Evolutionary conservation across 2,888 invertebrate genomes (phyloP).

Genomic region (Platerodrilus igneus): DNA sequence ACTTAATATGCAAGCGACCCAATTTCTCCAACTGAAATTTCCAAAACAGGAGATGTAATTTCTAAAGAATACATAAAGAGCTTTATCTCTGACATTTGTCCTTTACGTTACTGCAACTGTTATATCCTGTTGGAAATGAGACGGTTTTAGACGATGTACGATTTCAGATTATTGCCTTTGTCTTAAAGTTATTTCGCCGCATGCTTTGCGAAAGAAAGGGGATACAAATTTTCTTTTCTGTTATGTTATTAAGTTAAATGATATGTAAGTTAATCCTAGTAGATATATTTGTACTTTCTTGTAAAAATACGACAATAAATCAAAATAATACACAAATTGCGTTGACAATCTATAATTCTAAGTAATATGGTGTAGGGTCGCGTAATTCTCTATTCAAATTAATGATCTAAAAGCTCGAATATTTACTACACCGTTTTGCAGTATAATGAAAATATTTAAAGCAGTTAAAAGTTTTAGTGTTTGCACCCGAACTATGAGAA

Average conservation of each 20-base stretch:
- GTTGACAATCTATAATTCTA: too few relatives aligned
- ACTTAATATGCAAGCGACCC: constrained; percentile 23
- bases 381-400: too few relatives aligned
- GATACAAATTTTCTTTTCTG: constrained; percentile 15
- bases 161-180: constrained; percentile 13
- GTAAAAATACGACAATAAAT: too few relatives aligned
- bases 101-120: constrained; percentile 7
- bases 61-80: constrained; percentile 20
- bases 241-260: constrained; percentile 10
- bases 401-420: too few relatives aligned
- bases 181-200: constrained; percentile 10
- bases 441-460: too few relatives aligned
- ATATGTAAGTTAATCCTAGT: too few relatives aligned
- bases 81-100: constrained; percentile 9
- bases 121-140: constrained; percentile 2
- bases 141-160: constrained; percentile 7
- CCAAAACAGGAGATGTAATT: constrained; percentile 23
- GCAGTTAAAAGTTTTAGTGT: too few relatives aligned
- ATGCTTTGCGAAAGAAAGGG: constrained; percentile 9
- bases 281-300: too few relatives aligned
- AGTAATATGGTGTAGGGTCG: too few relatives aligned
- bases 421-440: too few relatives aligned
- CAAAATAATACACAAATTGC: too few relatives aligned
- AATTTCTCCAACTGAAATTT: constrained; percentile 20
- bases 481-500: too few relatives aligned